phyloP scores from a whole-genome alignment of 2,113 vertebrate genomes.

The Scophthalmus maximus region DNA sequence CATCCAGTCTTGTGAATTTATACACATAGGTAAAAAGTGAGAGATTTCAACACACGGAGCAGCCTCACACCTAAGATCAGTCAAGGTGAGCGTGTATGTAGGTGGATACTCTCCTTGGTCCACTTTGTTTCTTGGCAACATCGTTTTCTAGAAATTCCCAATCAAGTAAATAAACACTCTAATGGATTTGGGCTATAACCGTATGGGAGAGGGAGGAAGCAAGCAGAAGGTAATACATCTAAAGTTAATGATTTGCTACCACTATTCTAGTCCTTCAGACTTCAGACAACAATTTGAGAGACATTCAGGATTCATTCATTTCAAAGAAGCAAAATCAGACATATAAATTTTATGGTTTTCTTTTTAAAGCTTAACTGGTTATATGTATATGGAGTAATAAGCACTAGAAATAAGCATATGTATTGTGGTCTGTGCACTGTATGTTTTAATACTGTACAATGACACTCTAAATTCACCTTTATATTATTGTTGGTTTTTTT shows the following conservation, averaged over 20 bases:
- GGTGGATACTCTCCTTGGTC: constrained; percentile 7
- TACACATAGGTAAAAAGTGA: too few species aligned
- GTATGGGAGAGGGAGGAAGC: constrained; percentile 16
- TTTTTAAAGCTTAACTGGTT: too few species aligned
- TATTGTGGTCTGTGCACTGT: too few species aligned
- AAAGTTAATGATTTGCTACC: constrained; percentile 66
- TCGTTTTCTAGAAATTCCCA: constrained; percentile 49
- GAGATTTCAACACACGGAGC: too few species aligned
- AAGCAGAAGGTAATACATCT: constrained; percentile 13
- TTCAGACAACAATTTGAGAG: background rate
- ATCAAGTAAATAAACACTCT: constrained; percentile 73
- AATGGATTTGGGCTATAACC: constrained; percentile 62
- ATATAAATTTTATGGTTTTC: too few species aligned
- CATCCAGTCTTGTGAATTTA: background rate
- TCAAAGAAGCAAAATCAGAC: background rate
- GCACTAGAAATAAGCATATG: too few species aligned
- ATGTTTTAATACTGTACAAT: too few species aligned
- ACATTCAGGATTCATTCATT: background rate
- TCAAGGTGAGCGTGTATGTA: background rate
- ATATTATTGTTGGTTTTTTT: too few species aligned
- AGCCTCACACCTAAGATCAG: background rate
- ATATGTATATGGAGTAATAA: too few species aligned
- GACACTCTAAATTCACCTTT: background rate
- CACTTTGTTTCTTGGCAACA: constrained; percentile 73
- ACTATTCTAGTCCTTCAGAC: background rate